Evolutionary conservation across 2,113 vertebrate species (phyloP), one percentile per base, ranked within the genome.

Genomic region (Tenebrosternarchus preto): DNA sequence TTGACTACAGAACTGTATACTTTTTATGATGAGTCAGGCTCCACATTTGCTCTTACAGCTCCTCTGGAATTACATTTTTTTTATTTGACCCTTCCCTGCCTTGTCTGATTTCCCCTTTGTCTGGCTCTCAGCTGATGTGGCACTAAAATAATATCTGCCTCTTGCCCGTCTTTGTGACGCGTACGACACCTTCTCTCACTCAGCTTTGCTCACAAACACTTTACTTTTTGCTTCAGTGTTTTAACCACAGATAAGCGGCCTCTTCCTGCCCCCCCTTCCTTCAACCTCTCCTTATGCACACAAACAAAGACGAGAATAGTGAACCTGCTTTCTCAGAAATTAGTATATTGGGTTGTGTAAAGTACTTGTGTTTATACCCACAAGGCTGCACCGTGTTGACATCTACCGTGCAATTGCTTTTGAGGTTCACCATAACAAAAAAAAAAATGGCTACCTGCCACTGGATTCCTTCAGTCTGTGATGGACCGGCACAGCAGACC

Each of bases 281-380:
- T 50, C 61, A 9, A 61, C 39, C 16, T 22, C 55, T 56, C 16
- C 11, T 33, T 19, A 17, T 16, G 19, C 31, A 24, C 17, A 39
- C 67, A 66, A 5, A 53, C 71, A 29, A 33, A 68, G 63, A 6
- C 46, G 22, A 59, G 59, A 15, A 25, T 8, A 0, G 39, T 33
- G 12, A 20, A 29, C n/a, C 15, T 31, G 24, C 59, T 75, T 85
- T 85, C 80, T 82, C 53, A 73, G 80, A 80, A 76, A 81, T 70
- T 57, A 7, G 69, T 67, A 73, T 15, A 29, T 71, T 57, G 15
- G 67, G 3, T 68, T 71, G 68, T 27, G 60, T 24, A 43, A 76
- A 66, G 60, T 73, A 24, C 57, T 24, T 43, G 20, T 64, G 31
- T 53, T n/a, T n/a, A 24, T 76, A 70, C 39, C n/a, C 33, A 17